A percentile compares a stretch with the other conserved stretches of the same genome.
phyloP scores from a whole-genome alignment of 2,113 vertebrate genomes.

The Montifringilla adamsi region DNA sequence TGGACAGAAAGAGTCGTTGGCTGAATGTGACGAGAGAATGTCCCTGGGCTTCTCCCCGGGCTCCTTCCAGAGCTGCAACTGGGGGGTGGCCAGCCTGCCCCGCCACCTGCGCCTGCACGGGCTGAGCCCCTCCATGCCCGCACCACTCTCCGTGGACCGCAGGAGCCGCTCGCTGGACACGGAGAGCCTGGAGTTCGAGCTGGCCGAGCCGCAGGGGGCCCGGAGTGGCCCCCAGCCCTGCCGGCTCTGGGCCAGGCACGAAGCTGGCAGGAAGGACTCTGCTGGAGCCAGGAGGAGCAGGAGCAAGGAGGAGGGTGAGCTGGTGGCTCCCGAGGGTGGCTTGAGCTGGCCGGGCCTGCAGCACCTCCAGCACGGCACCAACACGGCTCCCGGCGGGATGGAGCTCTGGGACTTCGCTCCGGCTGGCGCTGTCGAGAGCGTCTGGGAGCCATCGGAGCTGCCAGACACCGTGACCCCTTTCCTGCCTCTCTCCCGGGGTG shows the following conservation, averaged over 20 bases:
- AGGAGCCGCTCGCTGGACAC: constrained; percentile 93
- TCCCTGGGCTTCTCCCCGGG: constrained; percentile 76
- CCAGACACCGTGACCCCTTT: not conserved
- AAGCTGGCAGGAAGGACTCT: constrained; percentile 42
- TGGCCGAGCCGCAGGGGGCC: constrained; percentile 65
- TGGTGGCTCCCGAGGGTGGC: constrained; percentile 17
- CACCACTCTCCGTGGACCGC: constrained; percentile 81
- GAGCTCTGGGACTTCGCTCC: not conserved
- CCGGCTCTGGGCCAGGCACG: not conserved
- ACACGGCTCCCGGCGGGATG: not conserved
- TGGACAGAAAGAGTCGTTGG: constrained; percentile 84
- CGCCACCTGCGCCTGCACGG: constrained; percentile 83
- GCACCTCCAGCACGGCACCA: not conserved
- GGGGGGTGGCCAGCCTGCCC: constrained; percentile 91
- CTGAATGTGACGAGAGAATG: constrained; percentile 84
- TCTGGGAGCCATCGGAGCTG: not conserved
- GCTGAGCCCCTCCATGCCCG: constrained; percentile 75
- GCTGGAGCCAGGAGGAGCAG: constrained; percentile 43
- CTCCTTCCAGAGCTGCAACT: constrained; percentile 76
- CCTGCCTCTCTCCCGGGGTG: not conserved
- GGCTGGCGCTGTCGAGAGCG: accelerated
- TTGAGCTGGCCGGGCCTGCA: constrained; percentile 62
- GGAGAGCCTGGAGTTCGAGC: constrained; percentile 83
- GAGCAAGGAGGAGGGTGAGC: constrained; percentile 39
- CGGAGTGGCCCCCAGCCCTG: constrained; percentile 27